These are phyloP conservation scores for Rhincodon typus DNA, from an alignment of 2,797 vertebrate species.

Conservation along the genomic window DNA sequence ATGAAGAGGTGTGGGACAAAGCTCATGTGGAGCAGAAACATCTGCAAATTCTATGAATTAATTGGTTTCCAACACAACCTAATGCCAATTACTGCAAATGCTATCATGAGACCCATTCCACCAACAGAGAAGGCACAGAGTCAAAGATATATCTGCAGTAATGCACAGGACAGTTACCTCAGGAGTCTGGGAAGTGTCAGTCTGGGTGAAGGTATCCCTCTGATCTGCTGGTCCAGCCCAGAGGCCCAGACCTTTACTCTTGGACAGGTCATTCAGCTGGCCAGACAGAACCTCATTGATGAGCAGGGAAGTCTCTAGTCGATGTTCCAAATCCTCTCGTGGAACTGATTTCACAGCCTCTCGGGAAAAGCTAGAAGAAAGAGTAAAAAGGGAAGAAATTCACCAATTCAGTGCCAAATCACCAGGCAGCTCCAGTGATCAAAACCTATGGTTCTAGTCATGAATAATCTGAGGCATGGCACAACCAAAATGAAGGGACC, in stretches of 20 bases:
- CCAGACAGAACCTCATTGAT: conserved; percentile 23
- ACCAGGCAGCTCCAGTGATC: not conserved
- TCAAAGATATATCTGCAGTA: not conserved
- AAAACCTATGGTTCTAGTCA: not conserved
- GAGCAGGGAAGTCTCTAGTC: not conserved
- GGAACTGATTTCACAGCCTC: not conserved
- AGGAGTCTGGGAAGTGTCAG: not conserved
- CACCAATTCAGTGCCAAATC: no score
- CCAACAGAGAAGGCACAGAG: not conserved
- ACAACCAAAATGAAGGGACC: not conserved
- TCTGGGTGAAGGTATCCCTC: conserved; percentile 29
- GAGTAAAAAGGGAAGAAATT: not conserved
- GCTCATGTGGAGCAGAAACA: not conserved
- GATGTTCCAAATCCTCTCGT: not conserved
- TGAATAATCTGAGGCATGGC: no score
- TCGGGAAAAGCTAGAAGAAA: not conserved
- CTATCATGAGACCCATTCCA: not conserved
- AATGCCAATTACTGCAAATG: not conserved
- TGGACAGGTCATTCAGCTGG: not conserved
- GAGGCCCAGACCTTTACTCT: not conserved
- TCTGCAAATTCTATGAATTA: not conserved
- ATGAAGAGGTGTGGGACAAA: not conserved
- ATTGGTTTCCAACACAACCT: not conserved
- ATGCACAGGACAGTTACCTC: not conserved
- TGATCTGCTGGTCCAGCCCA: not conserved